Conservation (phyloP, 2,797 vertebrate species). For the Cuculus canorus region DNA sequence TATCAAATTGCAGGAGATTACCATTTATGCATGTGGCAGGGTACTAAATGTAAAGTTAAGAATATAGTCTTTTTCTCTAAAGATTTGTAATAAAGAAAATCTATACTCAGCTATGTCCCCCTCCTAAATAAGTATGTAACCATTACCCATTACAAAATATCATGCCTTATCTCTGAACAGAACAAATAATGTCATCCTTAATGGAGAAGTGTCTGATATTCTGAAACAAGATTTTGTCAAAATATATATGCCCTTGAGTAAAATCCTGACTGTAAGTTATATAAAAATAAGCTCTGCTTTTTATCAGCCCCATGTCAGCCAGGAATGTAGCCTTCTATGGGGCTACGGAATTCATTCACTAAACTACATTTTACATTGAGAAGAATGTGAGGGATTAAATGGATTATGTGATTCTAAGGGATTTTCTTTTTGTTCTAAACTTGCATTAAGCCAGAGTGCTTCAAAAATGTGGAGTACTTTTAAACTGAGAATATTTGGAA, state of each 20-base stretch:
- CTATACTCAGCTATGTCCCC: fast-evolving
- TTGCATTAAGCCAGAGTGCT: not conserved
- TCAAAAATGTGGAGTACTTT: not conserved
- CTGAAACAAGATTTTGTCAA: not conserved
- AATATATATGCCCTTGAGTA: not conserved
- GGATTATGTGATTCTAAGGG: not conserved
- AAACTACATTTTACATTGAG: not conserved
- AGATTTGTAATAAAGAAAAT: not conserved
- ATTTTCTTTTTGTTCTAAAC: not conserved
- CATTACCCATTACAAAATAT: not conserved
- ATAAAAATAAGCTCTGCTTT: not conserved
- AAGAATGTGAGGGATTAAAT: not conserved
- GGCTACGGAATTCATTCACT: not conserved
- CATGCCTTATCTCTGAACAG: not conserved
- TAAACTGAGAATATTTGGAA: not conserved
- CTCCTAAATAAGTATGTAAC: not conserved
- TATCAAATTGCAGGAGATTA: not conserved
- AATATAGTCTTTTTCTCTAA: not conserved
- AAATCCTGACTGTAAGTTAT: not conserved
- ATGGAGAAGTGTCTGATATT: not conserved
- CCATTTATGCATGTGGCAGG: not conserved
- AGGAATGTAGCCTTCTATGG: not conserved
- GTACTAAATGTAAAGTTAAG: not conserved
- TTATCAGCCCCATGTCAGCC: not conserved
- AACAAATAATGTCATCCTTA: not conserved